phyloP scores from a whole-genome alignment of 2,113 vertebrate species.

The Falcunculus frontatus region DNA sequence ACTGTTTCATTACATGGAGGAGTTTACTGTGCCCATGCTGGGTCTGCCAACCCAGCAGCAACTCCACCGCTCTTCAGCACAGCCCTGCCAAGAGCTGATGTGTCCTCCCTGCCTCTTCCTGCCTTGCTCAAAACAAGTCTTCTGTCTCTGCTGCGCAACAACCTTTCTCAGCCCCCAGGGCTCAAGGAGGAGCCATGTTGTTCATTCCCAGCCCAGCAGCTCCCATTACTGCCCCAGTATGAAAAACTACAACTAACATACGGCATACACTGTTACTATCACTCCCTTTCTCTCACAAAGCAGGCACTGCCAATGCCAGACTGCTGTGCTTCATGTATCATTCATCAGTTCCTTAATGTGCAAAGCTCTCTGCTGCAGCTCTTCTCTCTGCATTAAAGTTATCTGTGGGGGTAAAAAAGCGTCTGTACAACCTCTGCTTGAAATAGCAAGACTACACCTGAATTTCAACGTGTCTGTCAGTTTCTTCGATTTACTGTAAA shows the following conservation, averaged over 20 bases:
- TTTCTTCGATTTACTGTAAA: background rate
- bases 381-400: slow-evolving; percentile 5
- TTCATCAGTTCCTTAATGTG: slow-evolving; percentile 10
- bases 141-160: background rate
- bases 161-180: background rate
- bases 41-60: background rate
- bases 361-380: slow-evolving; percentile 19
- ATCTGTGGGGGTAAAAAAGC: background rate
- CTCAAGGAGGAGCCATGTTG: background rate
- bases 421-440: background rate
- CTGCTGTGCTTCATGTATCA: slow-evolving; percentile 14
- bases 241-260: background rate
- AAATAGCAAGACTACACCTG: background rate
- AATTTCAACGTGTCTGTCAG: background rate
- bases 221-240: background rate
- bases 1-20: background rate
- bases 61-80: background rate
- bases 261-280: background rate
- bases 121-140: background rate
- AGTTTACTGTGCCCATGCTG: background rate
- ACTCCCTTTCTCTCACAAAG: background rate
- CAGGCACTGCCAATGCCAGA: background rate
- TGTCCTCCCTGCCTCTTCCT: background rate
- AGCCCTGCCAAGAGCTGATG: background rate
- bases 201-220: background rate